These are phyloP conservation scores for Trachelipus rathkii DNA, from an alignment of 1,140 invertebrate genomes.

Conservation along the genomic window DNA sequence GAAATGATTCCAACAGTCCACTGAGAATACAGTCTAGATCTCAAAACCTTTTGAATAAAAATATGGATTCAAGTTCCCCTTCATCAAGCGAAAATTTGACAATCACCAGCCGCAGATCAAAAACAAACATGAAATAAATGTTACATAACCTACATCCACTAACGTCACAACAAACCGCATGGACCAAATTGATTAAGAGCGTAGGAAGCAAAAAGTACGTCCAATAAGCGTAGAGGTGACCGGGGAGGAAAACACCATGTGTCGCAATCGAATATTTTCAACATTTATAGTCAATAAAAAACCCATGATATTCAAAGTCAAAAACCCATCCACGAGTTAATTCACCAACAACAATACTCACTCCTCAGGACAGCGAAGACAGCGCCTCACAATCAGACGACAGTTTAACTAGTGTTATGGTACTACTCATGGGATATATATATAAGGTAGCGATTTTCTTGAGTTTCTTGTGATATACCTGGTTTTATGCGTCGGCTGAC, in stretches of 20 bases:
- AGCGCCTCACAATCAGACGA: background rate
- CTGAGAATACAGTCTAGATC: background rate
- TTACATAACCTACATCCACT: background rate
- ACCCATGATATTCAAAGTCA: too few relatives aligned
- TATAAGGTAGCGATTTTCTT: too few relatives aligned
- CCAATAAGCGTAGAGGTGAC: background rate
- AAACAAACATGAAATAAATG: background rate
- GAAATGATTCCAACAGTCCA: background rate
- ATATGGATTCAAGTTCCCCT: background rate
- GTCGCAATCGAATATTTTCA: too few relatives aligned
- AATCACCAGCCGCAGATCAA: background rate
- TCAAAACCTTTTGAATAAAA: background rate
- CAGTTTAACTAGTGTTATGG: background rate
- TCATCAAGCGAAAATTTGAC: background rate
- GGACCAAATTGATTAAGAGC: background rate
- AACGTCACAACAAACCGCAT: too few relatives aligned
- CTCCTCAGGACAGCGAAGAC: background rate
- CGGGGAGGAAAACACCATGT: too few relatives aligned
- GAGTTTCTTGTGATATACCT: too few relatives aligned
- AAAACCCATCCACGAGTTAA: background rate
- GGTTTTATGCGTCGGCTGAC: too few relatives aligned
- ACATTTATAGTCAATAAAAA: too few relatives aligned
- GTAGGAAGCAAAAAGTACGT: too few relatives aligned
- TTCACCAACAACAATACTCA: background rate
- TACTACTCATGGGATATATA: too few relatives aligned